Base-by-base conservation (phyloP, 1,140 invertebrate genomes). In the Diorhabda elongata region DNA sequence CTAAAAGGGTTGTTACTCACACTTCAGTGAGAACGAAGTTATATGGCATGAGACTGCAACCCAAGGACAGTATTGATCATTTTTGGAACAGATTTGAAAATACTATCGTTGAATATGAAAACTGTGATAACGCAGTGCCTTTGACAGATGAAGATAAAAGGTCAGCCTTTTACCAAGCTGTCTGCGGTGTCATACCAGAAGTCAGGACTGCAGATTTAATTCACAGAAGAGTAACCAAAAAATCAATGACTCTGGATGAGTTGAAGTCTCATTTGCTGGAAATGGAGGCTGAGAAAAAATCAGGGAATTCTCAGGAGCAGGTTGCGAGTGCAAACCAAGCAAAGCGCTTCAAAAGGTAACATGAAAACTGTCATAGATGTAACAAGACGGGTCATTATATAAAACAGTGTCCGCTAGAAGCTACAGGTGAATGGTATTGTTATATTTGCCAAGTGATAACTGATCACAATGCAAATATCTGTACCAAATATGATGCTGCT, bases 121-220 rank as follows among this genome's bases (percentile, higher is more conserved):
- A n/a, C 52, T 56, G 52, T 56, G 52, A 56, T 56, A 56, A 56
- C n/a, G 59, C 59, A 61, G 59, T 61, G 8, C 59, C 59, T 61
- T 26, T 61, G 6, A 8, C 59, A 11, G 59, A 61, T 26, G 11
- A 61, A 61, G 59, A 61, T 2, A 61, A 61, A 61, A 7, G 59
- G 26, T 61, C n/a, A 61, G n/a, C 59, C 7, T 61, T 61, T 61
- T 61, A 61, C 59, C 59, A 61, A 61, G 59, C 59, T 26, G 59
- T 61, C 7, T 61, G 11, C 42, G 26, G 26, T 42, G 26, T 61
- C 26, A 61, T 61, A 42, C 59, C 59, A 26, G 59, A 61, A 61
- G 11, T 26, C n/a, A 7, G 59, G 26, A 61, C n/a, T 61, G 26
- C 59, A 7, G 59, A 61, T 26, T 26, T 61, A 26, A 61, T 61